Conservation (phyloP, 2,113 vertebrate species). For the Percopsis transmontana region DNA sequence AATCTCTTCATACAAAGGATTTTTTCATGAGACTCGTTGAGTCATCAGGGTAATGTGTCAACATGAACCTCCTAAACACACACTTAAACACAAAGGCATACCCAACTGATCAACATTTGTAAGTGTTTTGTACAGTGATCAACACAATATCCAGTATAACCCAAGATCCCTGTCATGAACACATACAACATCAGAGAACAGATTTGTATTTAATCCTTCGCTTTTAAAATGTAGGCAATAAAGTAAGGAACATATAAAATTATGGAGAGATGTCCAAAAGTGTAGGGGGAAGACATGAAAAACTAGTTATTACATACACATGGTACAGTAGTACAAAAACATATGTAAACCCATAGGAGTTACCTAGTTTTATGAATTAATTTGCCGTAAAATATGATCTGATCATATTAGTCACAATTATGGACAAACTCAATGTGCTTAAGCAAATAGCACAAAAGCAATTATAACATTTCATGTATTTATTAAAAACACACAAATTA, state of each 20-base stretch:
- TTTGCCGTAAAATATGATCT: too few relatives aligned
- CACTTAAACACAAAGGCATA: not conserved
- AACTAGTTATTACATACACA: not conserved
- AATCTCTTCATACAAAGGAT: too few relatives aligned
- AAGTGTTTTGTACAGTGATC: not conserved
- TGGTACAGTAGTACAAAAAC: too few relatives aligned
- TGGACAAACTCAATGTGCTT: too few relatives aligned
- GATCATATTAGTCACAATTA: too few relatives aligned
- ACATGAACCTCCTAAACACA: slow-evolving; percentile 19
- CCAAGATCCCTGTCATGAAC: not conserved
- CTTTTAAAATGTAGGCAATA: not conserved
- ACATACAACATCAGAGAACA: not conserved
- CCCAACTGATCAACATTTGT: slow-evolving; percentile 23
- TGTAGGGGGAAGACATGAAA: not conserved
- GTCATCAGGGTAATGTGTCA: not conserved
- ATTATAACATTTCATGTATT: too few relatives aligned
- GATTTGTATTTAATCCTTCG: not conserved
- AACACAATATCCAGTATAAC: slow-evolving; percentile 6
- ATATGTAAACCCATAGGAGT: too few relatives aligned
- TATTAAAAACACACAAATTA: too few relatives aligned
- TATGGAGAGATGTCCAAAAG: not conserved
- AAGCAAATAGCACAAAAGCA: too few relatives aligned
- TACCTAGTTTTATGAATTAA: too few relatives aligned
- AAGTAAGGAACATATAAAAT: not conserved
- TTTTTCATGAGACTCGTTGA: slow-evolving; percentile 26